Conservation (phyloP, 1,140 invertebrate species). For the Meloidogyne floridensis region DNA sequence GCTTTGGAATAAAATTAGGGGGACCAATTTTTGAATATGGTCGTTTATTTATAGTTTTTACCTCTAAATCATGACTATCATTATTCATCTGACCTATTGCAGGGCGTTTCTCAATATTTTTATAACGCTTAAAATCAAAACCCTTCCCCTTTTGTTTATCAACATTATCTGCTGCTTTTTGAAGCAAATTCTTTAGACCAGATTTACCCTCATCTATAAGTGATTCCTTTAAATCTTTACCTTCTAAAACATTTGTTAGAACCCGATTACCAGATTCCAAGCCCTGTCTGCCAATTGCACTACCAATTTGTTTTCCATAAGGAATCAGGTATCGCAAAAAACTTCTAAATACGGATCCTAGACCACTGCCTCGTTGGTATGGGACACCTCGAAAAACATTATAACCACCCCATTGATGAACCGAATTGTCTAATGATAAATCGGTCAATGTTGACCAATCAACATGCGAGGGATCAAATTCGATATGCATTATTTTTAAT, state of each 20-base stretch:
- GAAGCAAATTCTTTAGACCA: no score
- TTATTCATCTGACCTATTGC: neutral
- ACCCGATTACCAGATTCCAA: neutral
- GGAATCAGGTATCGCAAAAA: neutral
- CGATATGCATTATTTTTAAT: slow-evolving; percentile 18
- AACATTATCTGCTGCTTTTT: no score
- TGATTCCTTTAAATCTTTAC: no score
- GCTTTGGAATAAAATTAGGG: no score
- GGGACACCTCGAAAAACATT: neutral
- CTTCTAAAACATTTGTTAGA: no score
- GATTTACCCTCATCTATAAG: no score
- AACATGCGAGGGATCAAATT: slow-evolving; percentile 12
- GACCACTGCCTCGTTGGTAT: no score
- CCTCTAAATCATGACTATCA: no score
- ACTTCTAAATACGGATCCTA: no score
- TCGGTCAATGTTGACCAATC: slow-evolving; percentile 14
- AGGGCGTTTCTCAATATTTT: neutral
- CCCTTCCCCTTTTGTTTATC: slow-evolving; percentile 9
- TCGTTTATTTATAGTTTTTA: slow-evolving; percentile 11
- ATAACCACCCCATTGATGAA: slow-evolving; percentile 6
- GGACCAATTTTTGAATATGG: neutral
- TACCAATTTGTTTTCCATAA: neutral
- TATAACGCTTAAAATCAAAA: slow-evolving; percentile 17
- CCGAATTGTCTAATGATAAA: neutral
- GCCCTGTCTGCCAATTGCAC: neutral